phyloP scores from a whole-genome alignment of 2,113 vertebrate species.

The Copsychus sechellarum region DNA sequence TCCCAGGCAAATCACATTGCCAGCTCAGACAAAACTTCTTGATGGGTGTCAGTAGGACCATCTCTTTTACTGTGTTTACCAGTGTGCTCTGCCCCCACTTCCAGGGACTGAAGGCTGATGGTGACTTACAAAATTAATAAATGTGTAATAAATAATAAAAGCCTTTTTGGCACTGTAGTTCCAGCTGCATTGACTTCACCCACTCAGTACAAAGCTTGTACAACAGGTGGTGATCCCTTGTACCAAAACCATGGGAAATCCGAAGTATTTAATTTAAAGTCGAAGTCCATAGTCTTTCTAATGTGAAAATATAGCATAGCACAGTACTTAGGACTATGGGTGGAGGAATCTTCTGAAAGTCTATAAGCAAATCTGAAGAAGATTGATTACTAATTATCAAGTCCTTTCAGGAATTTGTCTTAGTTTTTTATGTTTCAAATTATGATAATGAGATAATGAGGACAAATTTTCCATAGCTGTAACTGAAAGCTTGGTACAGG shows the following conservation, averaged over 20 bases:
- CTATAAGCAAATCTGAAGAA: background rate
- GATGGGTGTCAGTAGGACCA: background rate
- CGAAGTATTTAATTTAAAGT: background rate
- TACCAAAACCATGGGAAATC: background rate
- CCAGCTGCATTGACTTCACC: background rate
- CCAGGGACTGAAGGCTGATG: background rate
- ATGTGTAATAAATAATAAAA: background rate
- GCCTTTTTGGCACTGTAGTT: background rate
- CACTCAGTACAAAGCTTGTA: background rate
- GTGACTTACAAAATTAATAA: background rate
- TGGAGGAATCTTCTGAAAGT: background rate
- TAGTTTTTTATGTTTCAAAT: background rate
- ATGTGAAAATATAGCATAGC: background rate
- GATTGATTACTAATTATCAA: background rate
- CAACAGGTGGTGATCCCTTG: background rate
- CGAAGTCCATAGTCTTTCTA: background rate
- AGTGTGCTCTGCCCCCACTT: background rate
- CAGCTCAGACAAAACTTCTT: background rate
- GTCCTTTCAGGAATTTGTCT: background rate
- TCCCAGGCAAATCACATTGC: background rate
- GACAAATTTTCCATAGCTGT: background rate
- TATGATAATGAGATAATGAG: background rate
- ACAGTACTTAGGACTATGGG: background rate
- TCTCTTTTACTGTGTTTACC: background rate
- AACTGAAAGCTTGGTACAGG: background rate